Conservation (phyloP, 1,140 invertebrate genomes). For the Aphelenchoides avenae region DNA sequence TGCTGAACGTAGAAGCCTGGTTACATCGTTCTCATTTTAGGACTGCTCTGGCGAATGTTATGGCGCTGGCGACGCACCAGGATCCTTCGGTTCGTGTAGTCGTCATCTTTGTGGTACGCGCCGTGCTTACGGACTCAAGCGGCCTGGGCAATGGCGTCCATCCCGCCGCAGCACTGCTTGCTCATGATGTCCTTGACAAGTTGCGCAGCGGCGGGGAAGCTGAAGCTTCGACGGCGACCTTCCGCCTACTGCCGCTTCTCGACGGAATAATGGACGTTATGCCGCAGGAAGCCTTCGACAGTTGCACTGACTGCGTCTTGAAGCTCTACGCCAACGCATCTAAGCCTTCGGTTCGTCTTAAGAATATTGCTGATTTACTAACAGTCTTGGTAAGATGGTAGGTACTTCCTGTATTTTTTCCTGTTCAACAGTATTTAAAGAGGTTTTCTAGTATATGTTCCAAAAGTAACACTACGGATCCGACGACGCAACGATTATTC, state of each 20-base stretch:
- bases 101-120: constrained; percentile 5
- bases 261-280: constrained; percentile 13
- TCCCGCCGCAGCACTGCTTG: constrained; percentile 12
- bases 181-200: constrained; percentile 2
- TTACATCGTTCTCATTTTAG: too few relatives aligned
- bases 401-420: too few relatives aligned
- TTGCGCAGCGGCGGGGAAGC: background rate
- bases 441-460: too few relatives aligned
- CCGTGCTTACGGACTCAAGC: constrained; percentile 7
- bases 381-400: too few relatives aligned
- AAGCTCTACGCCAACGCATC: constrained; percentile 9
- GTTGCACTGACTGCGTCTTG: constrained; percentile 2
- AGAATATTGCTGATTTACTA: too few relatives aligned
- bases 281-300: background rate
- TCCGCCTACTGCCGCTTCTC: constrained; percentile 14
- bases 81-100: constrained; percentile 15
- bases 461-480: too few relatives aligned
- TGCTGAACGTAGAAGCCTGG: background rate
- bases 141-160: constrained; percentile 2
- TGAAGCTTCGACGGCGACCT: too few relatives aligned
- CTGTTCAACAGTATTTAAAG: too few relatives aligned
- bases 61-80: constrained; percentile 1
- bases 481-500: too few relatives aligned
- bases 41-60: constrained; percentile 2
- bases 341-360: too few relatives aligned